Conservation (phyloP, 2,113 vertebrate species). For the Podarcis cretensis region DNA sequence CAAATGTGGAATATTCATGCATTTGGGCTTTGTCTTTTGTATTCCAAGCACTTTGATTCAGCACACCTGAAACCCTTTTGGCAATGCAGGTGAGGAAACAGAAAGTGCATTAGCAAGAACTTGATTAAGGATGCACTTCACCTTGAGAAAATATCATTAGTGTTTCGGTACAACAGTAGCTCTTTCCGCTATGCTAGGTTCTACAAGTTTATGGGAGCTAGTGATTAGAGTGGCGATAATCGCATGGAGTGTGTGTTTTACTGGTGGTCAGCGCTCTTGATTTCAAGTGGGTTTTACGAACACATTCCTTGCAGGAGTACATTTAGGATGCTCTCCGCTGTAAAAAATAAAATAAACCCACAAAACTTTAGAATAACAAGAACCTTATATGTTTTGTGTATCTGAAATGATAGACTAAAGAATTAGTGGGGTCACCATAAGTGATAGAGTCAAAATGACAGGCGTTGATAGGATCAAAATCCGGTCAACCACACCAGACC, state of each 20-base stretch:
- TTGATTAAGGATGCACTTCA: background rate
- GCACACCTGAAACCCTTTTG: background rate
- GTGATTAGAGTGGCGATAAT: no score
- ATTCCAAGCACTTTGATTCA: no score
- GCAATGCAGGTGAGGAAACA: background rate
- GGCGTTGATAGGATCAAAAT: background rate
- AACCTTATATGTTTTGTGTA: background rate
- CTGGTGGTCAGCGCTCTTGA: background rate
- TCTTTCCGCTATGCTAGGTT: background rate
- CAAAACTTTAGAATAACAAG: background rate
- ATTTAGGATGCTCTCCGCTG: background rate
- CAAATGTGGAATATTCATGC: no score
- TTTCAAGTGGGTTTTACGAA: background rate
- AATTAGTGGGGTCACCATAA: background rate
- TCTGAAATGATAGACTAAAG: background rate
- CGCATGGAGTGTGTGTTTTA: no score
- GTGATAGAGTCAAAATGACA: background rate
- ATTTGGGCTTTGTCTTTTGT: no score
- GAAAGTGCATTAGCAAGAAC: background rate
- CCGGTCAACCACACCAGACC: background rate
- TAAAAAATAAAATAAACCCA: no score
- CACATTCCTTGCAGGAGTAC: background rate
- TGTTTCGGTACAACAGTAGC: background rate
- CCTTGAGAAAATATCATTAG: background rate
- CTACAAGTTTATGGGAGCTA: background rate